Base-by-base conservation (phyloP, 2,113 vertebrate species). In the Columba janthina region DNA sequence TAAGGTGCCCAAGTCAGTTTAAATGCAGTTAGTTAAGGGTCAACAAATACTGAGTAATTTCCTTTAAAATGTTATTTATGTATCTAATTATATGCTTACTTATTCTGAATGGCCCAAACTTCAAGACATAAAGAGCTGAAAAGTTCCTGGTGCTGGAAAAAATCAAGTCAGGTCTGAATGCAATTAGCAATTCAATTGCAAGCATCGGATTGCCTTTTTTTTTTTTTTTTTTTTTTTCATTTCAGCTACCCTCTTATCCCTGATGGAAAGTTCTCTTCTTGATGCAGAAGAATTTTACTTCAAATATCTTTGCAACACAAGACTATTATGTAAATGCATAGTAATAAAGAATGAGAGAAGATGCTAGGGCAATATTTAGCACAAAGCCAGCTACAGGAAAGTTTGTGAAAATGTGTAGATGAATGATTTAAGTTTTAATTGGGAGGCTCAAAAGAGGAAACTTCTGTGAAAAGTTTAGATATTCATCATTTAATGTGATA, bases 281-380 rank as follows among this genome's bases (percentile, higher is more conserved):
- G 79, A 85, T 50, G 70, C 24, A 61, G 72, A 95, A 77, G 9
- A 69, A 71, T 88, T 90, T 86, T 86, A 44, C 36, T 76, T 93
- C 79, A 90, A 73, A 88, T 88, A 85, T 79, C 13, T 86, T 73
- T 88, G 86, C 96, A 86, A 88, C 94, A 80, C 61, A 69, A 17
- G 50, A 44, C 58, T 88, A 69, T 85, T 93, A 88, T 90, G 67
- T 53, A 94, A 90, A 96, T 86, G 9, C 28, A 48, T 73, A 61
- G 76, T 38, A 95, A 92, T 96, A 90, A 96, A 96, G 48, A 83
- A 76, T 80, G 76, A 92, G n/a, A 56, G 21, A 88, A 76, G 54
- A 80, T 66, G 50, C 31, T 75, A 88, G 8, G 25, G 51, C 58
- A 94, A 88, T 17, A 77, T 85, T 90, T 85, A 90, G 26, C 64